Evolutionary conservation across 2,797 vertebrate species (phyloP).

Genomic region (Chloroceryle inda): DNA sequence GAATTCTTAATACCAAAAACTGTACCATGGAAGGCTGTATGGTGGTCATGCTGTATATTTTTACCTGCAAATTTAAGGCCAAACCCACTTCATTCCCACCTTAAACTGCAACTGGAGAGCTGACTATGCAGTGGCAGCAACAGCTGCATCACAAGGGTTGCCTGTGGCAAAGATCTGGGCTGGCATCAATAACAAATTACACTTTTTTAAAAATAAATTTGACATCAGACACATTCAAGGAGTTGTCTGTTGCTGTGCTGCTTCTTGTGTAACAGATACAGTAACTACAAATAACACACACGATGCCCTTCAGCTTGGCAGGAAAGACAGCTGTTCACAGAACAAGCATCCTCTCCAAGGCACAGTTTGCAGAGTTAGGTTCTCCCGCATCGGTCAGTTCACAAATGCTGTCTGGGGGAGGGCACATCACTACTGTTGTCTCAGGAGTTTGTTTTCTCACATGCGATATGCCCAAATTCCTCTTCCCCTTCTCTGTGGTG

Average conservation of each 20-base stretch:
- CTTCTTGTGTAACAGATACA: constrained; percentile 19
- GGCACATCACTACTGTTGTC: background rate
- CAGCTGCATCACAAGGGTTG: constrained; percentile 39
- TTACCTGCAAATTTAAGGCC: background rate
- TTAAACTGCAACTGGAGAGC: background rate
- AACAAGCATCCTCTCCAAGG: background rate
- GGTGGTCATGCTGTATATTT: background rate
- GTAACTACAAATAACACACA: background rate
- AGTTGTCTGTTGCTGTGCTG: constrained; percentile 18
- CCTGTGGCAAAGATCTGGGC: background rate
- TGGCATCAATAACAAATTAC: background rate
- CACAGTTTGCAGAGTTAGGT: background rate
- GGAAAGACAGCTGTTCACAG: background rate
- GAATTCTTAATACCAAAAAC: background rate
- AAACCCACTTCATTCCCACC: background rate
- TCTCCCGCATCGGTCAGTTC: background rate
- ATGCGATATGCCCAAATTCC: background rate
- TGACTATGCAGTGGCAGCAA: background rate
- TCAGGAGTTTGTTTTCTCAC: background rate
- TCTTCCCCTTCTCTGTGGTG: background rate
- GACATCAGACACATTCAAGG: constrained; percentile 39
- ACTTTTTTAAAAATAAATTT: constrained; percentile 57
- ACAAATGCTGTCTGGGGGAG: background rate
- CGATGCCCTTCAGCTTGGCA: background rate
- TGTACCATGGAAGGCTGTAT: background rate